Base-by-base conservation (phyloP, 2,113 vertebrate genomes). In the Strix aluco region DNA sequence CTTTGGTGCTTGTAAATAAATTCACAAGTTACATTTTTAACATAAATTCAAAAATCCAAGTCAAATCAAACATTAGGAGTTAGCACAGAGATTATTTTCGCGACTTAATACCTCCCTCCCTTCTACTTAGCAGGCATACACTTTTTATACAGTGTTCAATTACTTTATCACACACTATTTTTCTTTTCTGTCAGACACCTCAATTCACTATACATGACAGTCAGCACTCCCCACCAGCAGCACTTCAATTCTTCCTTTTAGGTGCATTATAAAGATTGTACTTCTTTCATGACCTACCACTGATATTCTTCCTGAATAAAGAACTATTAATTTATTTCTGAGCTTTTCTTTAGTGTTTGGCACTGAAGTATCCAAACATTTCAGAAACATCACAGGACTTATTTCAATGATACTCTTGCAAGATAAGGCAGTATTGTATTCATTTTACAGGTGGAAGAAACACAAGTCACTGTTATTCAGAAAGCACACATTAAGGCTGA, bases 261-360 rank as follows among this genome's bases (percentile, higher is more conserved):
- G 25, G 25, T 65, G 38, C 3, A 1, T n/a, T 58, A 30, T 16
- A 69, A 88, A 82, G 90, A 49, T 5, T 7, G 16, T 20, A 42
- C 27, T 74, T 19, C 40, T 72, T 86, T 61, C 75, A 87, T 1
- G 1, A 42, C 11, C 73, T 51, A 46, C 17, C 0, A 0, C n/a
- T 42, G 57, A 46, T 57, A 6, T 46, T 77, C 88, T 66, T 80
- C 49, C n/a, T 2, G 3, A 93, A 61, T 27, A 90, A 38, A 85
- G 40, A 90, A 34, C 27, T 40, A 78, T 15, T 36, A 25, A 90
- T 75, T 40, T 61, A 83, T 70, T 89, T 91, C 81, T 49, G 21
- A 87, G 63, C 36, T 91, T 92, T 85, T 47, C 69, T 69, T 74
- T 55, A 78, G n/a, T 6, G 10, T 42, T 81, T 1, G 0, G 65